Evolutionary conservation across 2,113 vertebrate genomes (phyloP).

Genomic region (Mola mola): DNA sequence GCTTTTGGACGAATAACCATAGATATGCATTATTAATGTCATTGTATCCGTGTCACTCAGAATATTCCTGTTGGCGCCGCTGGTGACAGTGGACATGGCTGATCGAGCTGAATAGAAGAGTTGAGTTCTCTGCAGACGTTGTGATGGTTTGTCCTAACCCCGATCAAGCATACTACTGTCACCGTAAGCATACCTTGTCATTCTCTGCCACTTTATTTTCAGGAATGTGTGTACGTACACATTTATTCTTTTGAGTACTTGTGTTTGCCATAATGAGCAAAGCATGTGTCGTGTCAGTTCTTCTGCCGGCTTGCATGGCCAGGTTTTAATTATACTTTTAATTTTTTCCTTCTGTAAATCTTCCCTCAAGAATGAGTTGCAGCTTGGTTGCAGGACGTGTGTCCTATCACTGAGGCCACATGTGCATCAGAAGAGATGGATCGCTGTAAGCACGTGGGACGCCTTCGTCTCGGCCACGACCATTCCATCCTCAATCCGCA

Average conservation of each 20-base stretch:
- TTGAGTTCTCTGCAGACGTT: conserved; percentile 41
- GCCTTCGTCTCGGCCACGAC: conserved; percentile 94
- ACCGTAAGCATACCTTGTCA: conserved; percentile 40
- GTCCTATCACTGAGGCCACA: conserved; percentile 81
- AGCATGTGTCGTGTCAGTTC: neutral
- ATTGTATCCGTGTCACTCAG: conserved; percentile 50
- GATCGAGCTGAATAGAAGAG: conserved; percentile 25
- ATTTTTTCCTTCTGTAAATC: neutral
- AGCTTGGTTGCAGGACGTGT: conserved; percentile 66
- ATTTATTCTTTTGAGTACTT: neutral
- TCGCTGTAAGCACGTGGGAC: conserved; percentile 98
- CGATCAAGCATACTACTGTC: conserved; percentile 39
- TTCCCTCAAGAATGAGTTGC: conserved; percentile 68
- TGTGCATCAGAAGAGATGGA: conserved; percentile 87
- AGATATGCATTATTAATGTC: neutral
- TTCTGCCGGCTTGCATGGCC: neutral
- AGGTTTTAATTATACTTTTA: neutral
- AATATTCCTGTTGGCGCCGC: conserved; percentile 21
- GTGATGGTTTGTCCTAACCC: conserved; percentile 47
- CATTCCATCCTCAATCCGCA: conserved; percentile 98
- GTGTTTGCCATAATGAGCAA: neutral
- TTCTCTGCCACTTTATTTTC: neutral
- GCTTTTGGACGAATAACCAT: too few species aligned
- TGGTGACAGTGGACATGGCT: conserved; percentile 46
- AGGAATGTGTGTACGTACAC: neutral